Evolutionary conservation across 2,888 invertebrate genomes (phyloP), one percentile per base, ranked within the genome.

Genomic region (Rhamphomyia laevipes): DNA sequence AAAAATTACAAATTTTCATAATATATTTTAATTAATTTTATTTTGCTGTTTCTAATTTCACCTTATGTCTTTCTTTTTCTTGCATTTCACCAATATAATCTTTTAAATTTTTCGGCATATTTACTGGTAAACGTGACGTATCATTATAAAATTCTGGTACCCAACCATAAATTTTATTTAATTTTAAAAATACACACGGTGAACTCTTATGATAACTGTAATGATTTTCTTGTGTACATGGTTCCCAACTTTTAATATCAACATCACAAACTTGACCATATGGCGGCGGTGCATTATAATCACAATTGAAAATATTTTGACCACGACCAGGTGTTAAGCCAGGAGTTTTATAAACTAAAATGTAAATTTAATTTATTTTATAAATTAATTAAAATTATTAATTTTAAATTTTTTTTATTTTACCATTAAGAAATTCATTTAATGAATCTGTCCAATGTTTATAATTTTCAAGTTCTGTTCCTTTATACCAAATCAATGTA

Each of bases 121-220:
- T 77, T 0, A 67, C 60, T 0, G 92, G 92, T 44, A 91, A 73
- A 48, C 74, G 68, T 10, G 74, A 72, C 1, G 84, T 77, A 55
- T 82, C 78, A 62, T 88, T 83, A 64, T 86, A 93, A 62, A 79
- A 86, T 31, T 84, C 77, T 0, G 95, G 94, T 55, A 77, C 74
- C 94, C 94, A 95, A 17, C 83, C 89, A 60, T 81, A 93, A 62
- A 94, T 93, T 78, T 88, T 92, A 73, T 99, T 99, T 38, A 99
- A 74, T 68, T 97, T 97, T 49, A 99, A 76, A 65, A 96, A 86
- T 55, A 97, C 78, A 71, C 99, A 99, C 0, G 97, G 97, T 17
- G 86, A 82, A 40, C 92, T 93, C 64, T 84, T 84, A 66, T 89
- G 86, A 70, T 90, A 97, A 52, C 90, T 93, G 69, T 86, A 99